These are phyloP conservation scores for Boleophthalmus pectinirostris DNA, from an alignment of 2,113 vertebrate species.

Conservation along the genomic window DNA sequence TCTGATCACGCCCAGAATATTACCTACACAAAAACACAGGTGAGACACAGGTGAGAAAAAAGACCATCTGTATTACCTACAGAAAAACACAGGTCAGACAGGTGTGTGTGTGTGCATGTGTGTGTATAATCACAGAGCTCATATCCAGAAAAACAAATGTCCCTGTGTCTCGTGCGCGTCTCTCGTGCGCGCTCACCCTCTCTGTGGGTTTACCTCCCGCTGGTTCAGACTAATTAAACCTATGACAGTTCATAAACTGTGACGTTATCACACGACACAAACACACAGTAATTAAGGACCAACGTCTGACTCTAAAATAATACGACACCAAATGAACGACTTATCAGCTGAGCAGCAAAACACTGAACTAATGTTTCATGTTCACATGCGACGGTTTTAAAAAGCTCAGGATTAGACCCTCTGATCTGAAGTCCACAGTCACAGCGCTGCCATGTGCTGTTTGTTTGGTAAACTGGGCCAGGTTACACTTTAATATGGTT, in stretches of 20 bases:
- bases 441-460: not conserved
- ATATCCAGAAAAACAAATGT: conserved; percentile 64
- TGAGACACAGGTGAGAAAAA: too few species aligned
- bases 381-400: conserved; percentile 51
- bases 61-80: too few species aligned
- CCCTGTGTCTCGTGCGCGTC: too few species aligned
- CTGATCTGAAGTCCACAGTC: conserved; percentile 60
- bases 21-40: conserved; percentile 75
- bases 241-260: conserved; percentile 74
- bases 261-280: conserved; percentile 75
- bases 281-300: conserved; percentile 76
- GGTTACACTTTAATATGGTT: too few species aligned
- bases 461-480: conserved; percentile 11
- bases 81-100: too few species aligned
- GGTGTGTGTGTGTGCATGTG: too few species aligned
- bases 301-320: conserved; percentile 65
- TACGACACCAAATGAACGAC: conserved; percentile 68
- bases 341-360: conserved; percentile 65
- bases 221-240: conserved; percentile 76
- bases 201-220: conserved; percentile 74
- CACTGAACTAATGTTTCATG: conserved; percentile 55
- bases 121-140: conserved; percentile 42
- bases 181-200: conserved; percentile 49
- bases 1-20: conserved; percentile 94
- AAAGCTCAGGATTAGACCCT: conserved; percentile 57